Evolutionary conservation across 2,797 vertebrate species (phyloP), one percentile per base, ranked within the genome.

Genomic region (Hypotaenidia okinawae): DNA sequence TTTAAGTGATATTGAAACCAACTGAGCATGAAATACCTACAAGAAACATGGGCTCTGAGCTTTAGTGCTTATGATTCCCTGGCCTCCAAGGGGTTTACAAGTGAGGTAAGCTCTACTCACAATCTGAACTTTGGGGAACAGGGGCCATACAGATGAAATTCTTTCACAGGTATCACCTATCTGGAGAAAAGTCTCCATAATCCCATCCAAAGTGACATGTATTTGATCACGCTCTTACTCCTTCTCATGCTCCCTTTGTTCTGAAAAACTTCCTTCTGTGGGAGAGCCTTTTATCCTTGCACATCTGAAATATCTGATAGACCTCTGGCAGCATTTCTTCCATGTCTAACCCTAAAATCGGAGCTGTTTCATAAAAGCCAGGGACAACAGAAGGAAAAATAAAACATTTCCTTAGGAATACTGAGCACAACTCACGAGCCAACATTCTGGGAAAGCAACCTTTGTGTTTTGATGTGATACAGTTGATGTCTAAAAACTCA

Each of bases 371-470:
- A 47, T 67, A 51, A 86, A 86, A 59, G 7, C 0, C 2, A 93
- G 35, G 67, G 84, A 69, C 4, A 76, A 70, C 66, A 87, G 77
- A 85, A 25, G 45, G 33, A 54, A 94, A 90, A 77, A 64, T 41
- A 55, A 74, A 84, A 5, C 33, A 35, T 87, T 90, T 90, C 67
- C 59, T 84, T 55, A 39, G 70, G 74, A 93, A 87, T 87, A 37
- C 52, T 64, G 73, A 27, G 35, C 88, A 27, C 15, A 68, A 27
- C 13, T 54, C 35, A 39, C 5, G 12, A 85, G 30, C 11, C 57
- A 67, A 28, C n/a, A 88, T 94, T 93, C 91, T 93, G 80, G 75
- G 83, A 96, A 95, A 94, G 43, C 21, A 80, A 13, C 49, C 11
- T 80, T 64, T 30, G 24, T 94, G 76, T 88, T 95, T 91, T 90